These are phyloP conservation scores for Cydia amplana DNA, from an alignment of 1,140 invertebrate species.

Conservation along the genomic window DNA sequence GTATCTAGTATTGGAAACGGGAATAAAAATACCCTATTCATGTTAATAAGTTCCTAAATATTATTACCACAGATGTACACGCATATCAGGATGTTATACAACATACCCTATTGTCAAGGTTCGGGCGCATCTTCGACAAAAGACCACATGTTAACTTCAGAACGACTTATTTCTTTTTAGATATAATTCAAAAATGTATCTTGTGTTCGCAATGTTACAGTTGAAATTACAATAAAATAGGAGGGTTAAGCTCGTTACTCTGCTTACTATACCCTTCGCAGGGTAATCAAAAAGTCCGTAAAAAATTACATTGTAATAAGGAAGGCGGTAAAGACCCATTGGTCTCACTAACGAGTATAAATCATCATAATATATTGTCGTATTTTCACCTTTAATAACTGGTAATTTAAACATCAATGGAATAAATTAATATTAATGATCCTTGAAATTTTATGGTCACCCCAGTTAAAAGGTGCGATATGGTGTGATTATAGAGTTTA, in stretches of 20 bases:
- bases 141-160: not conserved
- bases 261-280: constrained; percentile 49
- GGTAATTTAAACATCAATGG: constrained; percentile 29
- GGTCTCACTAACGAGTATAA: constrained; percentile 56
- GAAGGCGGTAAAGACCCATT: constrained; percentile 58
- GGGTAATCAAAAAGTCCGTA: constrained; percentile 34
- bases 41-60: not conserved
- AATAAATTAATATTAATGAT: constrained; percentile 39
- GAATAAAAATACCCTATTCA: not conserved
- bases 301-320: constrained; percentile 68
- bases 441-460: constrained; percentile 19
- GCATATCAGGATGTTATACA: constrained; percentile 49
- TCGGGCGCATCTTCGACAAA: not conserved
- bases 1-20: not conserved
- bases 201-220: not conserved
- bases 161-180: not conserved
- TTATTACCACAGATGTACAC: not conserved
- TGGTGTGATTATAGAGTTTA: not conserved
- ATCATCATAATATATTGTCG: constrained; percentile 56
- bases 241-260: constrained; percentile 40
- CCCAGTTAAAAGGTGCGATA: not conserved
- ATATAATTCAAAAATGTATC: not conserved
- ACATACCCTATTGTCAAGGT: constrained; percentile 60
- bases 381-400: constrained; percentile 31
- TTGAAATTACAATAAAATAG: not conserved